A percentile compares a stretch with the other conserved stretches of the same genome.
phyloP scores from a whole-genome alignment of 2,797 vertebrate genomes.

The Triplophysa bombifrons region DNA sequence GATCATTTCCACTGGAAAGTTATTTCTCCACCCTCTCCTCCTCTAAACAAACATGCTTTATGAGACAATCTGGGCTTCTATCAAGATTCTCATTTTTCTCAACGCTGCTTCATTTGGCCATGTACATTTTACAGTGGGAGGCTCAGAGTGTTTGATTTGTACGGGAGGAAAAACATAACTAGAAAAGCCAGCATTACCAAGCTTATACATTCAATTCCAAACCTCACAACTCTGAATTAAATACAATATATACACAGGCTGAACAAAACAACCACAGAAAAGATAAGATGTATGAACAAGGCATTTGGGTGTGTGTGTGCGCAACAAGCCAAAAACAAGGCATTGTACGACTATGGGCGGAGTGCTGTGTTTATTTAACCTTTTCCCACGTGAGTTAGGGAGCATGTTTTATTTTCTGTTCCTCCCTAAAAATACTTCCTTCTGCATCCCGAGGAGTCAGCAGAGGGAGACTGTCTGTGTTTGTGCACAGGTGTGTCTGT shows the following conservation, averaged over 20 bases:
- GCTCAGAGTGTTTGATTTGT: conserved; percentile 12
- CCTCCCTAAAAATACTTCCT: conserved; percentile 33
- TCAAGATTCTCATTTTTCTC: conserved; percentile 7
- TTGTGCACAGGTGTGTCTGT: conserved; percentile 31
- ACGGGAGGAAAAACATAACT: neutral
- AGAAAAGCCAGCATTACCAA: neutral
- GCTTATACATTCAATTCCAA: conserved; percentile 26
- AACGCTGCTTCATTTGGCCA: neutral
- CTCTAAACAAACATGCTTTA: conserved; percentile 25
- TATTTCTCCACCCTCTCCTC: conserved; percentile 23
- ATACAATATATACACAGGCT: conserved; percentile 39
- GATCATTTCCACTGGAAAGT: conserved; percentile 34
- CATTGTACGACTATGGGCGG: conserved; percentile 17
- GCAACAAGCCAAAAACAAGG: conserved; percentile 28
- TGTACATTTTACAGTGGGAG: neutral
- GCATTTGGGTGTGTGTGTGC: conserved; percentile 17
- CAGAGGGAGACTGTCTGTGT: conserved; percentile 55
- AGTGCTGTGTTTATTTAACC: conserved; percentile 54
- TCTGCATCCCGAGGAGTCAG: conserved; percentile 58
- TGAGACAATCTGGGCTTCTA: neutral
- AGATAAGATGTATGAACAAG: conserved; percentile 21
- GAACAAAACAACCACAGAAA: conserved; percentile 35
- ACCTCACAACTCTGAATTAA: conserved; percentile 31
- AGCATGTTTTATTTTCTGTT: conserved; percentile 9
- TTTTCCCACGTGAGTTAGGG: conserved; percentile 40